Percentiles rank a stretch among this genome's conserved stretches.
Evolutionary conservation across 1,140 invertebrate species (phyloP).

Genomic region (Ceratosolen solmsi): DNA sequence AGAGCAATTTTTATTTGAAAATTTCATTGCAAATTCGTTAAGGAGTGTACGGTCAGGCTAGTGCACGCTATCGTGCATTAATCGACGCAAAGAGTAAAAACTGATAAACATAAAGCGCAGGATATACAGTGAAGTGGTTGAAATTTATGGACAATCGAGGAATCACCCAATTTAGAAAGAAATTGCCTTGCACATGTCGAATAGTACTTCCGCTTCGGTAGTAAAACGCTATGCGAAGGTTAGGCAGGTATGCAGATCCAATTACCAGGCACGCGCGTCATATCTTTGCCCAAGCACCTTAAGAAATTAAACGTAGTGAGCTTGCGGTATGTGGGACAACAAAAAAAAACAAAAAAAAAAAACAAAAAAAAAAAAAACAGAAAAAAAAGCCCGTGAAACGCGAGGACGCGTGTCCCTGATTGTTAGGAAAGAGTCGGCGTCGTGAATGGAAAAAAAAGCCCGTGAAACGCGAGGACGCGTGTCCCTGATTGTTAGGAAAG

Average conservation of each 20-base stretch:
- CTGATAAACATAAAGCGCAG: not conserved
- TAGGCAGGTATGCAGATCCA: not conserved
- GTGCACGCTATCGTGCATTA: not conserved
- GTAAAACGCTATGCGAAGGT: not conserved
- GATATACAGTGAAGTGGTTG: not conserved
- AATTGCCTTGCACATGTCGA: not conserved
- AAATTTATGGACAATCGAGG: not conserved
- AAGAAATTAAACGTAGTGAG: not conserved
- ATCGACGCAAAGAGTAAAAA: not conserved
- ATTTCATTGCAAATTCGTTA: no score
- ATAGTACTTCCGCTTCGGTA: not conserved
- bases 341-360: not conserved
- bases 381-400: not conserved
- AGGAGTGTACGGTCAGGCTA: no score
- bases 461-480: not conserved
- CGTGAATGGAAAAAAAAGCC: not conserved
- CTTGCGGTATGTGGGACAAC: no score
- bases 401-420: constrained; percentile 4
- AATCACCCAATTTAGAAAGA: not conserved
- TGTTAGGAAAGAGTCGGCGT: not conserved
- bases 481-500: constrained; percentile 1
- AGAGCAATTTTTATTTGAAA: no score
- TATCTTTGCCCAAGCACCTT: not conserved
- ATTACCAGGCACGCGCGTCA: not conserved
- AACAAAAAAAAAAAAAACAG: no score